These are phyloP conservation scores for Ctenomys sociabilis DNA, from an alignment of 2,113 vertebrate species.

Conservation along the genomic window DNA sequence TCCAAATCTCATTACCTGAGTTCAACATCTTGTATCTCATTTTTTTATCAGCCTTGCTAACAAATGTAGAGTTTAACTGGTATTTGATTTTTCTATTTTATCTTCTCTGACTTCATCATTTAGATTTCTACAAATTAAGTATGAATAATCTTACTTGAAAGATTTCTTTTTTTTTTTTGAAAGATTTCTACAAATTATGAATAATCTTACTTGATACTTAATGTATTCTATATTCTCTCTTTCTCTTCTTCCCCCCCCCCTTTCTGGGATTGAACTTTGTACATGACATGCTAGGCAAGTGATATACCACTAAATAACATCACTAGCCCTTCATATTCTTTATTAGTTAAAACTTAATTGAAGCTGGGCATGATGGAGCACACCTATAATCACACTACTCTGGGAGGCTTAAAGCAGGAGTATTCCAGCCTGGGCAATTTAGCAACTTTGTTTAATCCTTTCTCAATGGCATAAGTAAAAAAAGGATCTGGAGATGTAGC, in stretches of 20 bases:
- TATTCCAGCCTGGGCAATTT: neutral
- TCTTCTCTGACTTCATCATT: constrained; percentile 36
- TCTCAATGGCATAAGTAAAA: neutral
- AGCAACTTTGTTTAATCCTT: neutral
- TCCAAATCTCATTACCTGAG: constrained; percentile 1
- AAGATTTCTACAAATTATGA: too few species aligned
- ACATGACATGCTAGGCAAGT: neutral
- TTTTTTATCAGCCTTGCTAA: constrained; percentile 1
- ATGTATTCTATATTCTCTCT: neutral
- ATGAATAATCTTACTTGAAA: neutral
- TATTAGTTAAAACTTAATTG: neutral
- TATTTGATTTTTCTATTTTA: constrained; percentile 29
- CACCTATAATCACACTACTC: neutral
- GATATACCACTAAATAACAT: neutral
- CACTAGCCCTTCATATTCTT: neutral
- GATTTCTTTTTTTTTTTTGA: too few species aligned
- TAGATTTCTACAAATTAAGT: too few species aligned
- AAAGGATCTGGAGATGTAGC: neutral
- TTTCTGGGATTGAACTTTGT: neutral
- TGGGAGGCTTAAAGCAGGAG: neutral
- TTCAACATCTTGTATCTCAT: neutral
- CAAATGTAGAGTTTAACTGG: neutral
- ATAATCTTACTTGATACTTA: neutral
- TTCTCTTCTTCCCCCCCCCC: neutral
- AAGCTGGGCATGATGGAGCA: neutral